These are phyloP conservation scores for human DNA, from an alignment of 2,113 vertebrate species.

Conservation along the genomic window DNA sequence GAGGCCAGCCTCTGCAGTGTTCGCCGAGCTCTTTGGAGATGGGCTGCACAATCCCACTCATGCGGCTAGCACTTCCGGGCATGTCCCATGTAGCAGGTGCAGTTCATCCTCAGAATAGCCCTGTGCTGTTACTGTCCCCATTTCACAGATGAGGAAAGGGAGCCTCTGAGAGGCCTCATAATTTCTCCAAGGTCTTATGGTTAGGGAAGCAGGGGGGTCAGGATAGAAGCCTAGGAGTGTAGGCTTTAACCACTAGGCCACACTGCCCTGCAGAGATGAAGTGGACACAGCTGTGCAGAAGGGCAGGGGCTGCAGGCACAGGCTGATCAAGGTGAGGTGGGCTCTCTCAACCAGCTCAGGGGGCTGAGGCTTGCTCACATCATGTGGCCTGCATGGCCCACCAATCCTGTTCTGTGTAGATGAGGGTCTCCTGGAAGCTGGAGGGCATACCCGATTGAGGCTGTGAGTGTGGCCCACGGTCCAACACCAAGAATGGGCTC, in stretches of 20 bases:
- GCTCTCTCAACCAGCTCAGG: background rate
- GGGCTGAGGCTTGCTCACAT: accelerated
- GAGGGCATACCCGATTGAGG: too few relatives aligned
- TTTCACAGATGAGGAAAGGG: background rate
- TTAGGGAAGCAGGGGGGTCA: too few relatives aligned
- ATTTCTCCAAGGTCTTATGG: background rate
- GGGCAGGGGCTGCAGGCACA: accelerated
- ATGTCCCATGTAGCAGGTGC: accelerated
- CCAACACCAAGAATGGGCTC: too few relatives aligned
- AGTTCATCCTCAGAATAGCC: too few relatives aligned
- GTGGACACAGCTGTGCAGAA: accelerated
- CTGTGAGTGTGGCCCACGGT: background rate
- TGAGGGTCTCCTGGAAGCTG: background rate
- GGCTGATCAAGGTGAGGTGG: background rate
- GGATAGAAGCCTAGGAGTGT: accelerated
- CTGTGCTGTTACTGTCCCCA: background rate
- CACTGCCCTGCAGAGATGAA: background rate
- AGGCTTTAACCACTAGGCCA: background rate
- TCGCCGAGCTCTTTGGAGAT: too few relatives aligned
- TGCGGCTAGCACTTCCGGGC: accelerated
- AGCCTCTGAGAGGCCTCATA: background rate
- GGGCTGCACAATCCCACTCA: accelerated
- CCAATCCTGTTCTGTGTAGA: background rate
- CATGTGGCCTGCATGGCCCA: accelerated
- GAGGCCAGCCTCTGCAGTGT: accelerated